Conservation (phyloP, 2,113 vertebrate genomes). For the Trematomus loennbergii region DNA sequence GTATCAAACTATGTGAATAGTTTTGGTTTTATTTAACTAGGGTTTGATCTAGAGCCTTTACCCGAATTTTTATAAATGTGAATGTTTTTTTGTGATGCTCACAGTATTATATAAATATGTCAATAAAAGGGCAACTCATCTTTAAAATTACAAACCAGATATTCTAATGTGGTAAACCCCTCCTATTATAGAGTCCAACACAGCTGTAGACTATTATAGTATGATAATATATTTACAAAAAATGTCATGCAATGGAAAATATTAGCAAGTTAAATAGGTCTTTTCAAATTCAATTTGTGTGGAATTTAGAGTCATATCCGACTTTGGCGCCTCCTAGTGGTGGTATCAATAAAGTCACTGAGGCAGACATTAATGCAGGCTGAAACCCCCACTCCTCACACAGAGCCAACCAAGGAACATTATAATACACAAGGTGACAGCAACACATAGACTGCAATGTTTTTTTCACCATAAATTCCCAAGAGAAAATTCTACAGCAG, state of each 20-base stretch:
- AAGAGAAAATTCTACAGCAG: background rate
- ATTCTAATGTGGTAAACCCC: background rate
- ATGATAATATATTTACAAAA: background rate
- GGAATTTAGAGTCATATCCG: background rate
- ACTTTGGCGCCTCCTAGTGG: slow-evolving; percentile 47
- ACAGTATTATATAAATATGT: background rate
- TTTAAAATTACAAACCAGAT: background rate
- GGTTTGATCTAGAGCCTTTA: background rate
- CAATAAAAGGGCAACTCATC: background rate
- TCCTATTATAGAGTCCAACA: background rate
- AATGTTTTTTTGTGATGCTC: background rate
- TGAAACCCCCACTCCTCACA: background rate
- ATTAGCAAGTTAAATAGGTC: background rate
- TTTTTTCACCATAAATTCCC: background rate
- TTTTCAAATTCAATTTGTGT: background rate
- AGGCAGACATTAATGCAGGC: background rate
- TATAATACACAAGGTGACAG: background rate
- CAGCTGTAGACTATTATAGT: background rate
- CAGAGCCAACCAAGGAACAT: background rate
- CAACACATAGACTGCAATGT: background rate
- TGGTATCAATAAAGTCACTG: background rate
- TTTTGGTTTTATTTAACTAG: slow-evolving; percentile 1
- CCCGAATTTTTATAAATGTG: background rate
- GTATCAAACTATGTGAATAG: background rate
- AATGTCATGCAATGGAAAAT: background rate